These are phyloP conservation scores for Lagopus muta DNA, from an alignment of 2,113 vertebrate genomes.

Conservation along the genomic window DNA sequence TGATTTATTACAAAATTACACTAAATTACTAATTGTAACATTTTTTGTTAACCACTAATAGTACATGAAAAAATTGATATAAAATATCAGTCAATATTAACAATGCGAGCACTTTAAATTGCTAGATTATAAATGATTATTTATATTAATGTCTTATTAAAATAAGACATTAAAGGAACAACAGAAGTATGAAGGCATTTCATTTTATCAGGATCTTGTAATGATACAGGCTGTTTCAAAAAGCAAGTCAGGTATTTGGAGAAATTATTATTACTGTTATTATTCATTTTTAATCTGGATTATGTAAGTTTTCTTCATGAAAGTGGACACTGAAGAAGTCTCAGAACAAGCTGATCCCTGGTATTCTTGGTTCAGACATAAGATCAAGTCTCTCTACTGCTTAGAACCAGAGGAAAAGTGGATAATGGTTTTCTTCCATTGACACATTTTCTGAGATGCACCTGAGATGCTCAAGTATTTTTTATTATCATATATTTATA, in stretches of 20 bases:
- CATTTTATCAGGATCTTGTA: not conserved
- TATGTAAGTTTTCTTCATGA: not conserved
- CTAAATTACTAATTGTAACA: not conserved
- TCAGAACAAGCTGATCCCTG: not conserved
- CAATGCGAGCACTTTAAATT: not conserved
- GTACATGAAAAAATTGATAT: not conserved
- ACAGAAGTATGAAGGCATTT: not conserved
- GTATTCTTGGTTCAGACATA: not conserved
- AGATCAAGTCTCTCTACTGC: not conserved
- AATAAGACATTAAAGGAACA: not conserved
- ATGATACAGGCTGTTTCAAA: not conserved
- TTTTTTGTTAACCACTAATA: not conserved
- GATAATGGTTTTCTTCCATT: not conserved
- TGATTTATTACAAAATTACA: not conserved
- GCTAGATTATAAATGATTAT: not conserved
- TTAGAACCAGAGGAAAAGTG: not conserved
- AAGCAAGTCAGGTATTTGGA: not conserved
- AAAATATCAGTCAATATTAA: not conserved
- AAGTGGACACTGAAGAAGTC: not conserved
- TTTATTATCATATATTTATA: not conserved
- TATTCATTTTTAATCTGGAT: not conserved
- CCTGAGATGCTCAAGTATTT: not conserved
- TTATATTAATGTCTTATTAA: not conserved
- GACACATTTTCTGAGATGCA: not conserved
- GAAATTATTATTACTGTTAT: not conserved